Evolutionary conservation across 2,888 invertebrate genomes (phyloP).

Genomic region (Microctonus hyperodae): DNA sequence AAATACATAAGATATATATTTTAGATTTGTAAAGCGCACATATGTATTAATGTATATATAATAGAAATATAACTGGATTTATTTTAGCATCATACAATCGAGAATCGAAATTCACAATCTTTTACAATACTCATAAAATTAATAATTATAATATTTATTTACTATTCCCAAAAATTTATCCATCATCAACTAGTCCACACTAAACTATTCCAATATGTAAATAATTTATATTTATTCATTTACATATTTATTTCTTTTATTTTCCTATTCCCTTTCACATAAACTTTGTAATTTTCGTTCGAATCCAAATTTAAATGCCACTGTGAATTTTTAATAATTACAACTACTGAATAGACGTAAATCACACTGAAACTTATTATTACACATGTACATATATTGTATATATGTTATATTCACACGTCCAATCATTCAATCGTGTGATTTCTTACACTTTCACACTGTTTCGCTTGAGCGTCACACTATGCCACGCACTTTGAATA

Average conservation of each 20-base stretch:
- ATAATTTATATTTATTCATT: no score
- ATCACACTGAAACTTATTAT: neutral
- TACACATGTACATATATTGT: neutral
- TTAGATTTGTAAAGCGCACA: slow-evolving; percentile 48
- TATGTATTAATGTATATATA: slow-evolving; percentile 45
- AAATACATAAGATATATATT: no score
- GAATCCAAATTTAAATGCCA: slow-evolving; percentile 44
- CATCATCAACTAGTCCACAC: no score
- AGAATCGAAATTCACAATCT: neutral
- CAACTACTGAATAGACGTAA: slow-evolving; percentile 43
- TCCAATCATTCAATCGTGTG: slow-evolving; percentile 25
- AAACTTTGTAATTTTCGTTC: no score
- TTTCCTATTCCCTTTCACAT: no score
- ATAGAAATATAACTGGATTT: slow-evolving; percentile 41
- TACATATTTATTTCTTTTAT: no score
- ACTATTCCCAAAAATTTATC: no score
- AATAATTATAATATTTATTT: no score
- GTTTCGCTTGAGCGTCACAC: slow-evolving; percentile 35
- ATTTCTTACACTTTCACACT: slow-evolving; percentile 54
- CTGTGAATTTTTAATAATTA: slow-evolving; percentile 55
- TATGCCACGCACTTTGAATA: slow-evolving; percentile 37
- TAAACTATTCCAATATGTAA: no score
- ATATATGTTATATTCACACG: neutral
- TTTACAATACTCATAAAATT: no score
- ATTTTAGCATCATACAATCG: neutral